These are phyloP conservation scores for Semaprochilodus insignis DNA, from an alignment of 2,797 vertebrate species.

Conservation along the genomic window DNA sequence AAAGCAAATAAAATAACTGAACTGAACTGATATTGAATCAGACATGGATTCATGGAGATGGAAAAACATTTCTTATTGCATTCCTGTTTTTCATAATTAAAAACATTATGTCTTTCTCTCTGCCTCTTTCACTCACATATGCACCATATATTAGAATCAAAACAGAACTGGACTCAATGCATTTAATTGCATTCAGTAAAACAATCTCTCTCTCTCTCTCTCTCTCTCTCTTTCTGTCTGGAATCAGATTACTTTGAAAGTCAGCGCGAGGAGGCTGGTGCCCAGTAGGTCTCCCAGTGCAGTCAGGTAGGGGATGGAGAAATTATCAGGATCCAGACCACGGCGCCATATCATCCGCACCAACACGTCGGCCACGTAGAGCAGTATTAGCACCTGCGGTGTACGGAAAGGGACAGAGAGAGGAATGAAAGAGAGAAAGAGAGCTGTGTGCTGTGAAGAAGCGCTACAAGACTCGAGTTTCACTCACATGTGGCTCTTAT, in stretches of 20 bases:
- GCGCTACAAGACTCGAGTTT: constrained; percentile 18
- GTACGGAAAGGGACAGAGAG: not conserved
- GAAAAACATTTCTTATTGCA: no score
- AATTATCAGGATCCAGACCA: constrained; percentile 92
- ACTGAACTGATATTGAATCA: no score
- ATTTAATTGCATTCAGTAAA: not conserved
- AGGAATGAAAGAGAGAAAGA: constrained; percentile 9
- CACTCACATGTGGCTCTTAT: constrained; percentile 24
- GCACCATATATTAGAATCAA: not conserved
- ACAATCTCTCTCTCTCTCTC: not conserved
- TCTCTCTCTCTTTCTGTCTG: not conserved
- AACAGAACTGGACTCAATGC: not conserved
- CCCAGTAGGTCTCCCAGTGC: constrained; percentile 94
- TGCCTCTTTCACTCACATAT: not conserved
- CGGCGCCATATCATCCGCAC: constrained; percentile 89
- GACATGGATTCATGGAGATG: no score
- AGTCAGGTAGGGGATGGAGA: constrained; percentile 97
- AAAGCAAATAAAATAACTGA: not conserved
- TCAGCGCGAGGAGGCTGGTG: constrained; percentile 88
- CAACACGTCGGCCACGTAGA: constrained; percentile 89
- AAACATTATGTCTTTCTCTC: not conserved
- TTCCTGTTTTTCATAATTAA: not conserved
- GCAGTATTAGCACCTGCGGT: constrained; percentile 87
- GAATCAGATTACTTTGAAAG: constrained; percentile 71
- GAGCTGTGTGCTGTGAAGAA: constrained; percentile 14